Evolutionary conservation across 2,888 invertebrate genomes (phyloP), one percentile per base, ranked within the genome.

Genomic region (Pachycephus smyrnensis): DNA sequence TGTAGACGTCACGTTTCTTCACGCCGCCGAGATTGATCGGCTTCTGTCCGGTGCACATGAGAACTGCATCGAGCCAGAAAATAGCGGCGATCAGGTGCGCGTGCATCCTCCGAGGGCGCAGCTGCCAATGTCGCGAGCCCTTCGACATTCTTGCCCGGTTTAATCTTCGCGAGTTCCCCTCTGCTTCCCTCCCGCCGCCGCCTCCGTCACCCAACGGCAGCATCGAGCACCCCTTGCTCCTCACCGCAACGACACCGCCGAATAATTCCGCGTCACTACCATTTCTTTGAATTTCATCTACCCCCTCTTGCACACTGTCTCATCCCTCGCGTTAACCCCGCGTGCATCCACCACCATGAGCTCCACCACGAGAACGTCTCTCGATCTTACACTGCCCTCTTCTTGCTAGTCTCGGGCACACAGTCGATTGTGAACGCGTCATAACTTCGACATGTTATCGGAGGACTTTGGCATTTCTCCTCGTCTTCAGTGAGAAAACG

Each of bases 1-100:
- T 97, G 93, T 97, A 97, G 76, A 98, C 96, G 91, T 97, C 97
- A 80, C 96, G 96, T 73, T 96, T 93, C 82, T 96, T 94, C 81
- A 93, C 93, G 69, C 93, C 93, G 80, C 95, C 95, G 86, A 94
- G 92, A 89, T 95, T 95, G 74, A 90, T 88, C 30, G 95, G 95
- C 89, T 95, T 95, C 91, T 95, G 95, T 37, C 88, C 90, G 81
- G 79, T 81, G 83, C 91, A 89, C 78, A 77, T 79, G 68, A 84
- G 78, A 77, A 87, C 85, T 15, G 85, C 82, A 75, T 84, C 84
- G 77, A 88, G 80, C 80, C 86, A 88, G 77, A 88, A 76, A 76
- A 89, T 77, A 75, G 83, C 84, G 78, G 82, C 81, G 35, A 87
- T 12, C 15, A 79, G 31, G 79, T 75, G 75, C 79, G 82, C 75